These are phyloP conservation scores for Gryon sp. DNA, from an alignment of 1,140 invertebrate species.

Conservation along the genomic window DNA sequence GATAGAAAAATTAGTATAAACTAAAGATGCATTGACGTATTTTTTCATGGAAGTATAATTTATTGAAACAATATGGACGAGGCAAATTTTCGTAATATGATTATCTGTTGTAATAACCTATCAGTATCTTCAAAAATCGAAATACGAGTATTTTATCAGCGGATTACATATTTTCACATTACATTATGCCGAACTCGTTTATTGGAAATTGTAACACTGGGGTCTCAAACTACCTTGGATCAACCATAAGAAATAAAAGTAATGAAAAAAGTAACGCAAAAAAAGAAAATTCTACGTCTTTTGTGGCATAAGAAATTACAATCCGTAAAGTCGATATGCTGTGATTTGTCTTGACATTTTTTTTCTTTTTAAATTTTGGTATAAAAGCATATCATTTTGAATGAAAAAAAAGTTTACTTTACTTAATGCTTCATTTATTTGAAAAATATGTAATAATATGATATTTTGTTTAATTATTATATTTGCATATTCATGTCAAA, in stretches of 20 bases:
- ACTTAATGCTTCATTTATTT: too few relatives aligned
- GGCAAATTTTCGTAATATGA: conserved; percentile 43
- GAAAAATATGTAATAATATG: too few relatives aligned
- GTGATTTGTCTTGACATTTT: conserved; percentile 26
- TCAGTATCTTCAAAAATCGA: conserved; percentile 47
- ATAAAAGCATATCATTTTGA: too few relatives aligned
- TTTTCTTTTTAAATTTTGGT: conserved; percentile 27
- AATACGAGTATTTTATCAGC: conserved; percentile 50
- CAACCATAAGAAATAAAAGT: conserved; percentile 34
- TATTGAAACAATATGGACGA: conserved; percentile 30
- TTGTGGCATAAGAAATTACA: conserved; percentile 47
- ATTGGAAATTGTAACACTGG: conserved; percentile 40
- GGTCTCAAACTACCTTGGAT: conserved; percentile 35
- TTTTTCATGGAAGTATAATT: conserved; percentile 16
- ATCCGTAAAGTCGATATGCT: conserved; percentile 7
- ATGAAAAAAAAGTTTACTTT: too few relatives aligned
- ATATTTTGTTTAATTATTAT: too few relatives aligned
- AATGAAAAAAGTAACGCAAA: not conserved
- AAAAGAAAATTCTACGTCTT: conserved; percentile 20
- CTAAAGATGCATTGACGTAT: conserved; percentile 2
- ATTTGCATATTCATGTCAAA: too few relatives aligned
- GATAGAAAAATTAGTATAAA: not conserved
- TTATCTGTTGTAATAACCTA: conserved; percentile 39
- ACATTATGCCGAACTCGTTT: conserved; percentile 47
- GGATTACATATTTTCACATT: conserved; percentile 56